phyloP scores from a whole-genome alignment of 1,140 invertebrate species.

The Brachionus manjavacas region DNA sequence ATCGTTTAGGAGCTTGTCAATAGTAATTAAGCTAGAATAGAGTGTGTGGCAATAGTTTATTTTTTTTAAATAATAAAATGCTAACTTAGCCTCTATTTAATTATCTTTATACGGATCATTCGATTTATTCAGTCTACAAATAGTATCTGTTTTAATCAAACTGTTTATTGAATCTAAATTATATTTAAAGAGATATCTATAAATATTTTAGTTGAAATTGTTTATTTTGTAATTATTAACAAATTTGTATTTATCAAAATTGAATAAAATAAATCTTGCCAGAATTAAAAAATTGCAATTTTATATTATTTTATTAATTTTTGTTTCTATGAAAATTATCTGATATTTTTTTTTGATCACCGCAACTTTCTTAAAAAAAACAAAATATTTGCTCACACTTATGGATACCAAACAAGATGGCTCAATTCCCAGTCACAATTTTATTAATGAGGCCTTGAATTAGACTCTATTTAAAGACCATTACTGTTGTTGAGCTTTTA shows the following conservation, averaged over 20 bases:
- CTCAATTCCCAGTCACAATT: too few species aligned
- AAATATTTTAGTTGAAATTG: not conserved
- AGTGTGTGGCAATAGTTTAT: not conserved
- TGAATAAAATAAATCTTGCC: too few species aligned
- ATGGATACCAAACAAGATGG: too few species aligned
- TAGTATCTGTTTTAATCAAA: not conserved
- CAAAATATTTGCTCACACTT: too few species aligned
- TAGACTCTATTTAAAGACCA: too few species aligned
- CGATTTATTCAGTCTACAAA: not conserved
- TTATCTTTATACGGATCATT: not conserved
- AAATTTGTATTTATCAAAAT: not conserved
- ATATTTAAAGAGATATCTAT: not conserved
- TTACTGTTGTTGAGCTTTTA: too few species aligned
- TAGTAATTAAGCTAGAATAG: not conserved
- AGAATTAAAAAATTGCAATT: too few species aligned
- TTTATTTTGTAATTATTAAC: not conserved
- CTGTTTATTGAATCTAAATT: not conserved
- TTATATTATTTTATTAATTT: too few species aligned
- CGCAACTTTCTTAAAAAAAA: too few species aligned
- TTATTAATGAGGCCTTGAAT: too few species aligned
- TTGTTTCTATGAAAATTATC: too few species aligned
- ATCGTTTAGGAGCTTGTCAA: not conserved
- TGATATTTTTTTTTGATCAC: too few species aligned
- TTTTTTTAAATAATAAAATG: not conserved
- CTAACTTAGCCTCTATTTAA: not conserved